Conservation (phyloP, 2,113 vertebrate genomes). For the Cettia cetti region DNA sequence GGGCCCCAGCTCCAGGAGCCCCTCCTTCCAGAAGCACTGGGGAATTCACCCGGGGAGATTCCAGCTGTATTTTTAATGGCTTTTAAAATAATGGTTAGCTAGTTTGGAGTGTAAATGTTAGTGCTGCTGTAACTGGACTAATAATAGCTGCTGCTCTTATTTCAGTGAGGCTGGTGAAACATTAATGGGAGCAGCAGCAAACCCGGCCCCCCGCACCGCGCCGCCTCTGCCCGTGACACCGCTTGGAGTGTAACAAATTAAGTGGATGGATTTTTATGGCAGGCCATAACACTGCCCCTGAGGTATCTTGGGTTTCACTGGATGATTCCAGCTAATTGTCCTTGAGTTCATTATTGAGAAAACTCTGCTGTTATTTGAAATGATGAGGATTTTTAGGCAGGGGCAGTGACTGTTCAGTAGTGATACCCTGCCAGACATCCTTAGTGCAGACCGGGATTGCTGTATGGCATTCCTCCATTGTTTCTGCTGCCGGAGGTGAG, state of each 20-base stretch:
- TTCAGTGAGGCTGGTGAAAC: neutral
- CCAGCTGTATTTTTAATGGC: neutral
- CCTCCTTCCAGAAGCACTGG: neutral
- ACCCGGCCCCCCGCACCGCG: neutral
- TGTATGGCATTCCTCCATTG: neutral
- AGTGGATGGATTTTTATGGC: neutral
- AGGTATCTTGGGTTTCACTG: neutral
- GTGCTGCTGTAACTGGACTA: neutral
- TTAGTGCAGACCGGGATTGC: neutral
- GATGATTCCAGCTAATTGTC: neutral
- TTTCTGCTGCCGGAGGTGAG: neutral
- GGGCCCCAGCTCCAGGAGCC: neutral
- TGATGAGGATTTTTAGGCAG: neutral
- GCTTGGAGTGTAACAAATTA: neutral
- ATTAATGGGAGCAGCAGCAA: neutral
- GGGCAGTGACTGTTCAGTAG: neutral
- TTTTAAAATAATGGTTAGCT: neutral
- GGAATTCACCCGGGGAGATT: neutral
- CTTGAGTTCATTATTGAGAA: neutral
- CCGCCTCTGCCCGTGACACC: neutral
- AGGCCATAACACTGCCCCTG: neutral
- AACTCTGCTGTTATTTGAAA: neutral
- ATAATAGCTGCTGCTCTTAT: neutral
- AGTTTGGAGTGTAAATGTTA: neutral
- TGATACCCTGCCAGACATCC: neutral